These are phyloP conservation scores for Eristalis intricaria DNA, from an alignment of 2,888 invertebrate genomes.

Conservation along the genomic window DNA sequence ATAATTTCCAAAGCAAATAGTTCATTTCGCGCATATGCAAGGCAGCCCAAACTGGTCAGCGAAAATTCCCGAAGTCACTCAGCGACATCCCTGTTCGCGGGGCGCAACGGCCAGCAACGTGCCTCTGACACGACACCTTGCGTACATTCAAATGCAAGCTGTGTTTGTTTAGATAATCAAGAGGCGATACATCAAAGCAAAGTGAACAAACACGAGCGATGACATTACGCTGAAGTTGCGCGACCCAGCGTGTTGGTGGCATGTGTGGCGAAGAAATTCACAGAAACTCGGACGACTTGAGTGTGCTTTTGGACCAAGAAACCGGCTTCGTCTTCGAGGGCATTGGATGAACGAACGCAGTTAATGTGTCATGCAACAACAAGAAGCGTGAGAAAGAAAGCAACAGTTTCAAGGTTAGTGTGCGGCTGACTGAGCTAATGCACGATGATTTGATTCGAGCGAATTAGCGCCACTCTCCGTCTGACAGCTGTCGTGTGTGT, in stretches of 20 bases:
- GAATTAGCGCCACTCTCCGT: slow-evolving; percentile 5
- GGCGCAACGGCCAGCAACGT: too few relatives aligned
- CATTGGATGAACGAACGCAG: slow-evolving; percentile 52
- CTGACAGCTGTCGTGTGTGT: slow-evolving; percentile 5
- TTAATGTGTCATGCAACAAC: slow-evolving; percentile 28
- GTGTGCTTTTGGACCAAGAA: slow-evolving; percentile 48
- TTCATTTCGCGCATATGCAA: slow-evolving; percentile 31
- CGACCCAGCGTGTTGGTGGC: not conserved
- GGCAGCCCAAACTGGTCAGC: not conserved
- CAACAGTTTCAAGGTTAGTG: slow-evolving; percentile 42
- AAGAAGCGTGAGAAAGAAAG: slow-evolving; percentile 44
- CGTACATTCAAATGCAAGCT: not conserved
- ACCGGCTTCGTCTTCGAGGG: slow-evolving; percentile 36
- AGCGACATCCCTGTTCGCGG: not conserved
- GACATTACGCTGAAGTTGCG: slow-evolving; percentile 22
- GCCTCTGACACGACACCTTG: not conserved
- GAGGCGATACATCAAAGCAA: not conserved
- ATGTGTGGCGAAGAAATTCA: not conserved
- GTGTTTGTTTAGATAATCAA: not conserved
- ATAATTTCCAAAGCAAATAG: slow-evolving; percentile 47
- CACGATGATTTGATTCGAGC: not conserved
- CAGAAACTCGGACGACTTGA: not conserved
- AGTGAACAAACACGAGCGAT: slow-evolving; percentile 31
- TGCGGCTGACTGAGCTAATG: slow-evolving; percentile 22
- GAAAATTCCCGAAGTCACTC: not conserved